A percentile compares a stretch with the other conserved stretches of the same genome.
phyloP scores from a whole-genome alignment of 2,888 invertebrate species.

The Alitta virens region DNA sequence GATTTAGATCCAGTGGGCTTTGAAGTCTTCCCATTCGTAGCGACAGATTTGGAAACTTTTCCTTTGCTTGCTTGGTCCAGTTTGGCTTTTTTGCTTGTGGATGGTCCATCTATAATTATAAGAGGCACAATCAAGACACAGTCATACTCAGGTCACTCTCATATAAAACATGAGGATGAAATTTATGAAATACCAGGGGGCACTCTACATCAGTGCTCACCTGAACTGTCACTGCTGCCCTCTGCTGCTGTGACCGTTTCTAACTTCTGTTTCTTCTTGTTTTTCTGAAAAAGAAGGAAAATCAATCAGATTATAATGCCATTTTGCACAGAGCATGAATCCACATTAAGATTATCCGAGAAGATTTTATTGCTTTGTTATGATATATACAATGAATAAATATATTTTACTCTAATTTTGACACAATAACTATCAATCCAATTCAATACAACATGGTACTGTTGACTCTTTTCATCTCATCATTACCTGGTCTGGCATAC shows the following conservation, averaged over 20 bases:
- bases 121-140: neutral
- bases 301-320: too few relatives aligned
- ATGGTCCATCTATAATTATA: conserved; percentile 32
- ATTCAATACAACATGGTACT: too few relatives aligned
- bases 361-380: too few relatives aligned
- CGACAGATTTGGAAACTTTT: conserved; percentile 12
- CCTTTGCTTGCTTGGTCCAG: conserved; percentile 24
- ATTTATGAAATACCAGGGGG: conserved; percentile 19
- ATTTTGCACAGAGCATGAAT: too few relatives aligned
- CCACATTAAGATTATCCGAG: too few relatives aligned
- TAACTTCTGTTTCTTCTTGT: conserved; percentile 3
- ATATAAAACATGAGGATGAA: neutral
- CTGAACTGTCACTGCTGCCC: too few relatives aligned
- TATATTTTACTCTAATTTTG: too few relatives aligned
- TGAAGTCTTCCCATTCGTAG: neutral
- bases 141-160: neutral
- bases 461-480: too few relatives aligned
- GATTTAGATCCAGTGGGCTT: conserved; percentile 17
- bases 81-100: conserved; percentile 61
- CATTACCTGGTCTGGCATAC: too few relatives aligned
- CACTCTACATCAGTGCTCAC: neutral
- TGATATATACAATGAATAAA: too few relatives aligned
- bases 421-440: too few relatives aligned
- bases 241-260: neutral
- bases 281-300: neutral